Evolutionary conservation across 2,888 invertebrate species (phyloP).

Genomic region (Conchocele bisecta): DNA sequence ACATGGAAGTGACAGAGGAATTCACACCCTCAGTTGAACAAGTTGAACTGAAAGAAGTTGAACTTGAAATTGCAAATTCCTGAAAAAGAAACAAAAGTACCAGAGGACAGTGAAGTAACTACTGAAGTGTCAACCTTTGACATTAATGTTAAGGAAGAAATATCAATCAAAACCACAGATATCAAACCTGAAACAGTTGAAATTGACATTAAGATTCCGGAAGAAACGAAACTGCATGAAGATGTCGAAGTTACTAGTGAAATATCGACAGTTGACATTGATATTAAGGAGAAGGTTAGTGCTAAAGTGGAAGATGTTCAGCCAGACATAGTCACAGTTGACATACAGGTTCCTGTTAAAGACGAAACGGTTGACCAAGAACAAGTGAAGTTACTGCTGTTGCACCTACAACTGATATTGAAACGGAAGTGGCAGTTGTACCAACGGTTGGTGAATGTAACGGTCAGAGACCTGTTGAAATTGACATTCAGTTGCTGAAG

Average conservation of each 20-base stretch:
- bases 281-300: neutral
- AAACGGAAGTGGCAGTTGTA: conserved; percentile 1
- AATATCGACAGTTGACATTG: neutral
- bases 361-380: neutral
- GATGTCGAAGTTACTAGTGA: neutral
- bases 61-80: conserved; percentile 4
- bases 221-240: conserved; percentile 15
- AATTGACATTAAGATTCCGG: conserved; percentile 23
- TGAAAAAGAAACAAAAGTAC: conserved; percentile 1
- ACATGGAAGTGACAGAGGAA: no score
- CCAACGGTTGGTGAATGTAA: conserved; percentile 20
- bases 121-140: conserved; percentile 18
- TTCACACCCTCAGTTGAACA: no score
- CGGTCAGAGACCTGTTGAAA: conserved; percentile 24
- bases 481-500: conserved; percentile 22
- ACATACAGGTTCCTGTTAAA: neutral
- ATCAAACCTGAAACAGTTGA: conserved; percentile 24
- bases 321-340: conserved; percentile 1
- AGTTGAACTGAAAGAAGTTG: conserved; percentile 13
- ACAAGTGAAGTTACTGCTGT: conserved; percentile 1
- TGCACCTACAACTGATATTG: neutral
- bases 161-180: conserved; percentile 19
- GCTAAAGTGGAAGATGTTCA: conserved; percentile 9
- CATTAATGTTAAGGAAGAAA: conserved; percentile 12
- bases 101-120: no score